Conservation (phyloP, 1,140 invertebrate genomes). For the Macrostomum lignano region DNA sequence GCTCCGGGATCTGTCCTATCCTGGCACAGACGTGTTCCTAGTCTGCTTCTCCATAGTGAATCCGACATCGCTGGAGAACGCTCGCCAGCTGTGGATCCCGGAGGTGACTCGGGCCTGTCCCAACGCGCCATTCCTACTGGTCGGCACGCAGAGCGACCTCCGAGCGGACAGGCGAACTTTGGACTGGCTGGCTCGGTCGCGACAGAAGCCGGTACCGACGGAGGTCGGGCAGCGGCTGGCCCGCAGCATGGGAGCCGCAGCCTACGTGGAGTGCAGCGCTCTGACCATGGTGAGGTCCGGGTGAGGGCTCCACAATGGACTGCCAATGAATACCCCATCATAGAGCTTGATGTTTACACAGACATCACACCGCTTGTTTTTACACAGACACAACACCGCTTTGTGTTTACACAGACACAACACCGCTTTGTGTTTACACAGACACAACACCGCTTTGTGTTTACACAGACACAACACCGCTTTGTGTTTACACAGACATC, state of each 20-base stretch:
- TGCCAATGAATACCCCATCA: too few relatives aligned
- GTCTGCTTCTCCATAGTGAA: conserved; percentile 93
- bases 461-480: too few relatives aligned
- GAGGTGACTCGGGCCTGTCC: conserved; percentile 91
- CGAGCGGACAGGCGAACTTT: conserved; percentile 46
- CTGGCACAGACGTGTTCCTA: conserved; percentile 86
- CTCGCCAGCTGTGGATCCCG: conserved; percentile 98
- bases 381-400: too few relatives aligned
- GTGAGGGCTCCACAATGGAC: too few relatives aligned
- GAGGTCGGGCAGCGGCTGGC: conserved; percentile 9
- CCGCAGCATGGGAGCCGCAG: conserved; percentile 9
- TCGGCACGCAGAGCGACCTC: conserved; percentile 92
- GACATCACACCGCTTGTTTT: too few relatives aligned
- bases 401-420: too few relatives aligned
- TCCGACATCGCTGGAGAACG: conserved; percentile 94
- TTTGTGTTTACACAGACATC: too few relatives aligned
- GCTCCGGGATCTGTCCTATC: conserved; percentile 74
- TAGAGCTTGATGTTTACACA: too few relatives aligned
- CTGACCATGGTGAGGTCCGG: too few relatives aligned
- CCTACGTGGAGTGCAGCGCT: conserved; percentile 12
- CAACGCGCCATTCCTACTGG: conserved; percentile 84
- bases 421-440: too few relatives aligned
- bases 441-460: too few relatives aligned
- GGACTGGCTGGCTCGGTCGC: conserved; percentile 7
- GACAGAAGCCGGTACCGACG: conserved; percentile 9